Base-by-base conservation (phyloP, 2,888 invertebrate species). In the Drosophila imparisetae region DNA sequence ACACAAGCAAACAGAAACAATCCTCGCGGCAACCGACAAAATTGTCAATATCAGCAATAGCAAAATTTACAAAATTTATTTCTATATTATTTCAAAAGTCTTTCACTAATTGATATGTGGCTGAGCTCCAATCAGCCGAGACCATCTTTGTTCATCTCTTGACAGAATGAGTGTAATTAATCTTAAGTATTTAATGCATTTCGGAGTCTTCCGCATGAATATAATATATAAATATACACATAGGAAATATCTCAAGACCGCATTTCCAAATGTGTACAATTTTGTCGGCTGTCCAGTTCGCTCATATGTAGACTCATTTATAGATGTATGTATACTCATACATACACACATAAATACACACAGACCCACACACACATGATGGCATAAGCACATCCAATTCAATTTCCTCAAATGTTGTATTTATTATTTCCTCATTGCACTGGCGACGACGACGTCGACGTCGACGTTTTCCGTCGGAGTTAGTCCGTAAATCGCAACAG, bases 361-460 rank as follows among this genome's bases (percentile, higher is more conserved):
- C 52, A 27, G 18, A 52, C 49, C 34, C 53, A 58, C 29, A 34
- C 34, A 29, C n/a, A 29, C 13, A 8, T 58, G 77, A 60, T 63
- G 63, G 62, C 59, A 70, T 80, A 57, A 86, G 86, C 67, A 81
- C 69, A 84, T 78, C 79, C 86, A 85, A 91, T 89, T 91, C 91
- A 89, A 89, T 89, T 91, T 91, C 89, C 86, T 86, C 89, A 83
- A 88, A 83, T 89, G 84, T 84, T 83, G 83, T 89, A 89, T 89
- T 89, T 89, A 91, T 89, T 90, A 89, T 86, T 91, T 89, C 89
- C 91, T 91, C 85, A 90, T 81, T 90, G 91, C 91, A 89, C 74
- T 83, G 81, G 34, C 76, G 71, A 62, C 74, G 66, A 71, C 73
- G 71, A 45, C 8, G 45, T 45, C 73, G 71, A 45, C 8, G 45